A percentile compares a stretch with the other conserved stretches of the same genome.
These are phyloP conservation scores for Gadopsis marmoratus DNA, from an alignment of 2,797 vertebrate genomes.

Conservation along the genomic window DNA sequence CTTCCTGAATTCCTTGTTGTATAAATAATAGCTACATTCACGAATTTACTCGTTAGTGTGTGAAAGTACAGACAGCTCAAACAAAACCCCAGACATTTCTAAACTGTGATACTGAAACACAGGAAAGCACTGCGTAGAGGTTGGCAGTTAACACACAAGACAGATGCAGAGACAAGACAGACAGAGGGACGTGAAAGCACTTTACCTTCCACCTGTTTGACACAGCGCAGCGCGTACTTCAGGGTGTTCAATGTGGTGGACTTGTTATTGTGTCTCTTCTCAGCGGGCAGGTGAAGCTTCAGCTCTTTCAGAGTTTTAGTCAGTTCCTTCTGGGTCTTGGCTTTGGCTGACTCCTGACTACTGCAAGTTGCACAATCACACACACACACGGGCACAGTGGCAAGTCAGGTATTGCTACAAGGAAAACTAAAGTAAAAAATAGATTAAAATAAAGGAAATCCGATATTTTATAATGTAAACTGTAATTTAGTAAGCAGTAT, in stretches of 20 bases:
- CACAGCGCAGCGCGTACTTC: slow-evolving; percentile 93
- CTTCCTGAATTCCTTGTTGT: not conserved
- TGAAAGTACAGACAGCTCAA: not conserved
- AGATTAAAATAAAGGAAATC: not conserved
- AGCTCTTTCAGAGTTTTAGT: slow-evolving; percentile 92
- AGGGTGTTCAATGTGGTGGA: slow-evolving; percentile 89
- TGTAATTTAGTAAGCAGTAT: not conserved
- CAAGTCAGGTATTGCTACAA: slow-evolving; percentile 32
- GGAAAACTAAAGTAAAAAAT: not conserved
- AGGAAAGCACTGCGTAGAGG: not conserved
- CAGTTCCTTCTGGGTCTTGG: slow-evolving; percentile 93
- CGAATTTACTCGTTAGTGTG: not conserved
- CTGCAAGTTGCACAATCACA: slow-evolving; percentile 77
- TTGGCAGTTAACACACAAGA: not conserved
- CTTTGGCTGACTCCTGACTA: slow-evolving; percentile 93
- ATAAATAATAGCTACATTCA: not conserved
- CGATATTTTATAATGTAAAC: not conserved
- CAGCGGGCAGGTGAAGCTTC: slow-evolving; percentile 90
- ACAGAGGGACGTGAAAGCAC: not conserved
- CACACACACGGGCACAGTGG: not conserved
- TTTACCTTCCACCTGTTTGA: slow-evolving; percentile 97
- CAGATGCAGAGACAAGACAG: not conserved
- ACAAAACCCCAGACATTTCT: not conserved
- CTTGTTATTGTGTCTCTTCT: slow-evolving; percentile 91
- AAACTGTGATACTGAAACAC: not conserved